These are phyloP conservation scores for Drosophila kurseongensis DNA, from an alignment of 1,140 invertebrate species.

Conservation along the genomic window DNA sequence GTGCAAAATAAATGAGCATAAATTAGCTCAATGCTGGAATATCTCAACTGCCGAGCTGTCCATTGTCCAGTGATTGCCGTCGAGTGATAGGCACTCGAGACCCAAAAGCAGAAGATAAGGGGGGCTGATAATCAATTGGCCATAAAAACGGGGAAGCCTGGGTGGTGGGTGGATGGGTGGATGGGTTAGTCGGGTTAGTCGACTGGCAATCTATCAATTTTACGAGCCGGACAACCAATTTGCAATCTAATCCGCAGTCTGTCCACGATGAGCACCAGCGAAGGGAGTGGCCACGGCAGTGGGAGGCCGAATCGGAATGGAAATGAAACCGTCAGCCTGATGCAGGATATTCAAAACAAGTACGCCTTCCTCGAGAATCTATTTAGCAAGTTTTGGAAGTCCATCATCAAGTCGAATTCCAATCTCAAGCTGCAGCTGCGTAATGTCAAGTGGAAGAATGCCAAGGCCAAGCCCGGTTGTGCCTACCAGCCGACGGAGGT, in stretches of 20 bases:
- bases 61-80: slow-evolving; percentile 33
- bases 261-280: slow-evolving; percentile 38
- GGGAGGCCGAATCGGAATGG: slow-evolving; percentile 7
- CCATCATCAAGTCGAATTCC: slow-evolving; percentile 70
- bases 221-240: slow-evolving; percentile 34
- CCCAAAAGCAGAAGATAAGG: slow-evolving; percentile 16
- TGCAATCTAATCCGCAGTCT: slow-evolving; percentile 44
- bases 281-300: slow-evolving; percentile 16
- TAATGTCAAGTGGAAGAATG: slow-evolving; percentile 86
- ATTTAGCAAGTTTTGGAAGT: slow-evolving; percentile 73
- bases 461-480: slow-evolving; percentile 85
- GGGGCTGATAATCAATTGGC: slow-evolving; percentile 46
- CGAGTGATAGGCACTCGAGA: slow-evolving; percentile 16
- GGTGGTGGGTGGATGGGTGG: slow-evolving; percentile 5
- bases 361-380: slow-evolving; percentile 78
- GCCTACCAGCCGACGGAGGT: slow-evolving; percentile 87
- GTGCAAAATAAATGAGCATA: slow-evolving; percentile 27
- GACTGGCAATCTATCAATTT: slow-evolving; percentile 41
- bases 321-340: slow-evolving; percentile 29
- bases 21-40: slow-evolving; percentile 24
- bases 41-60: slow-evolving; percentile 3
- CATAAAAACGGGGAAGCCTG: slow-evolving; percentile 30
- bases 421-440: slow-evolving; percentile 65
- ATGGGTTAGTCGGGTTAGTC: slow-evolving; percentile 1
- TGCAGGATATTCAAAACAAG: slow-evolving; percentile 74